Percentiles rank a stretch among this genome's conserved stretches.
These are phyloP conservation scores for Mesorhabditis belari DNA, from an alignment of 2,888 invertebrate species.

Conservation along the genomic window DNA sequence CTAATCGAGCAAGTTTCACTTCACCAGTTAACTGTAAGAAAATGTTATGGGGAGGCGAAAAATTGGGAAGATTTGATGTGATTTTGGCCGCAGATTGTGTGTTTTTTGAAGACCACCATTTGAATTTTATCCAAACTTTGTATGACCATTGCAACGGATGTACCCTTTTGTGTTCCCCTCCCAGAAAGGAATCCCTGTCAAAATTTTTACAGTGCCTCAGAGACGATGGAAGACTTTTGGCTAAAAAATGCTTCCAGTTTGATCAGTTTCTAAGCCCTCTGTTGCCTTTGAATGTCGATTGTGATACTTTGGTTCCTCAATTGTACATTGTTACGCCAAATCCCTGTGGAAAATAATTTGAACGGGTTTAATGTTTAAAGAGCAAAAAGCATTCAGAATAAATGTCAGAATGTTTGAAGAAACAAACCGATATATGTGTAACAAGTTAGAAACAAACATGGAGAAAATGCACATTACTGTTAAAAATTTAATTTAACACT, in stretches of 20 bases:
- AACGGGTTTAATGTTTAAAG: too few relatives aligned
- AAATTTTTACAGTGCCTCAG: slow-evolving; percentile 15
- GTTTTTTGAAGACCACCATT: slow-evolving; percentile 22
- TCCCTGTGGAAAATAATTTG: too few relatives aligned
- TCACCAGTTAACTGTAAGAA: too few relatives aligned
- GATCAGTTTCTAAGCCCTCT: neutral
- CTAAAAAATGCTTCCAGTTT: neutral
- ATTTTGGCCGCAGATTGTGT: slow-evolving; percentile 35
- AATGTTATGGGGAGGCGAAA: neutral
- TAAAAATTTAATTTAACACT: too few relatives aligned
- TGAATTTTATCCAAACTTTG: slow-evolving; percentile 12
- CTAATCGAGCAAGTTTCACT: too few relatives aligned
- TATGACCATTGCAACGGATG: slow-evolving; percentile 2
- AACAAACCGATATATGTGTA: too few relatives aligned
- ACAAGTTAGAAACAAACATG: too few relatives aligned
- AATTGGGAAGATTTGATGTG: slow-evolving; percentile 12
- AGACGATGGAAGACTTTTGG: slow-evolving; percentile 1
- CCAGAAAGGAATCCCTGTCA: slow-evolving; percentile 20
- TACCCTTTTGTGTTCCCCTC: slow-evolving; percentile 21
- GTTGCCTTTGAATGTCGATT: neutral
- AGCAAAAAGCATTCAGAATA: too few relatives aligned
- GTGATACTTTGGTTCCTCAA: neutral
- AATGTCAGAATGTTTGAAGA: too few relatives aligned
- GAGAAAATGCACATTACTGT: too few relatives aligned
- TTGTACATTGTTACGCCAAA: too few relatives aligned